Base-by-base conservation (phyloP, 2,797 vertebrate species). In the Mormyrus hasselquistii region DNA sequence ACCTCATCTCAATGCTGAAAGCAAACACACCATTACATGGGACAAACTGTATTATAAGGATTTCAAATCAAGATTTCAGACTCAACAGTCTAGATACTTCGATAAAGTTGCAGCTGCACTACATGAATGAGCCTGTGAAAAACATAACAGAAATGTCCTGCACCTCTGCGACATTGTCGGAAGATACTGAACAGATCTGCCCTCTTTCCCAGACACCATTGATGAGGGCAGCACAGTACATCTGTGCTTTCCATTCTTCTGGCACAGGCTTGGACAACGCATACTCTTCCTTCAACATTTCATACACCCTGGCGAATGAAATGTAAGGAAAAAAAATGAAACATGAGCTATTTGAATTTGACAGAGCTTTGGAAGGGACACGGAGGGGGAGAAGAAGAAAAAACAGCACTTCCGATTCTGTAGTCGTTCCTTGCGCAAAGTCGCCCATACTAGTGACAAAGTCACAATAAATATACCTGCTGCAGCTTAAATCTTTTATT, bases 141-240 rank as follows among this genome's bases (percentile, higher is more conserved):
- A 38, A 73, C 73, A 79, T n/a, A 38, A 12, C 38, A 10, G 47
- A 49, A 84, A 44, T 50, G 38, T 79, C 2, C n/a, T 88, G 95
- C 95, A 99, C 98, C 97, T 98, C 95, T 88, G 93, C 95, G 2
- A 90, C 89, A 49, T 91, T 92, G 93, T 93, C 90, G 16, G 96
- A 95, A 10, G 95, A 89, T 91, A 96, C 91, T 52, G 87, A 95
- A 34, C 91, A 93, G 91, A 99, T 94, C 73, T 90, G 95, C 87
- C 96, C 98, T 94, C 98, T 96, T 87, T 94, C 96, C 98, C 98
- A 99, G 89, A 96, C 91, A 4, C 95, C 94, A 0, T n/a, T 89
- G 0, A 96, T 0, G 0, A 94, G 93, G 88, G 97, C 96, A 90
- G 96, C 97, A 91, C 97, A 99, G 89, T 93, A 93, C 97, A 97